Percentiles rank a stretch among this genome's conserved stretches.
Conservation (phyloP, 2,113 vertebrate genomes). For the Mormyrus iriodes region DNA sequence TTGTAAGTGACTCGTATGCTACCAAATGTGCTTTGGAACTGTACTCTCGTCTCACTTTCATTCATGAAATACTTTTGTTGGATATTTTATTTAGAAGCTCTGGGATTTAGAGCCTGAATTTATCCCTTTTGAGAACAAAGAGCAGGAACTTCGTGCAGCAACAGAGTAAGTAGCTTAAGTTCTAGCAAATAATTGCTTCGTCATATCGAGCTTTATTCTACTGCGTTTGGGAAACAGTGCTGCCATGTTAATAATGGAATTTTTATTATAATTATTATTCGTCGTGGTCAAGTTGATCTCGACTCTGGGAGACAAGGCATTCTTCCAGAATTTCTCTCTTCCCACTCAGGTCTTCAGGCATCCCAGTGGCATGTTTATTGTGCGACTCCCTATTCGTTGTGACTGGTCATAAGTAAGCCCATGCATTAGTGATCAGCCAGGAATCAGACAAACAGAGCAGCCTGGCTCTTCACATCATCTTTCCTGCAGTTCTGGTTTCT, state of each 20-base stretch:
- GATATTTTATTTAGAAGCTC: neutral
- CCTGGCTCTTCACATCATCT: neutral
- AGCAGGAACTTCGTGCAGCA: neutral
- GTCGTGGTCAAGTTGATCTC: neutral
- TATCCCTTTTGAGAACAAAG: neutral
- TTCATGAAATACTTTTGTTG: neutral
- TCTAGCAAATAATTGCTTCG: neutral
- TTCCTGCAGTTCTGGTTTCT: neutral
- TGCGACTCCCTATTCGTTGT: neutral
- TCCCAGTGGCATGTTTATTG: neutral
- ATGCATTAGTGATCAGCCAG: neutral
- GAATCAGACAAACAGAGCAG: neutral
- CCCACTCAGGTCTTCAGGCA: neutral
- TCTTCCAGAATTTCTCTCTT: neutral
- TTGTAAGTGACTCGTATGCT: neutral
- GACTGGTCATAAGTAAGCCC: neutral
- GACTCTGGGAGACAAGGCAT: neutral
- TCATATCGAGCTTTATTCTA: neutral
- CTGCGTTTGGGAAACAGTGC: neutral
- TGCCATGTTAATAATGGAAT: neutral
- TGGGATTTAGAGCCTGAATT: neutral
- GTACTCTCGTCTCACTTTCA: neutral
- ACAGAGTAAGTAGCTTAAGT: neutral
- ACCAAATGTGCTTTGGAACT: too few relatives aligned
- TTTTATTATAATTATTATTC: neutral